Conservation (phyloP, 92 coral and sea anemone genomes). For the Chrysogorgia sp. region DNA sequence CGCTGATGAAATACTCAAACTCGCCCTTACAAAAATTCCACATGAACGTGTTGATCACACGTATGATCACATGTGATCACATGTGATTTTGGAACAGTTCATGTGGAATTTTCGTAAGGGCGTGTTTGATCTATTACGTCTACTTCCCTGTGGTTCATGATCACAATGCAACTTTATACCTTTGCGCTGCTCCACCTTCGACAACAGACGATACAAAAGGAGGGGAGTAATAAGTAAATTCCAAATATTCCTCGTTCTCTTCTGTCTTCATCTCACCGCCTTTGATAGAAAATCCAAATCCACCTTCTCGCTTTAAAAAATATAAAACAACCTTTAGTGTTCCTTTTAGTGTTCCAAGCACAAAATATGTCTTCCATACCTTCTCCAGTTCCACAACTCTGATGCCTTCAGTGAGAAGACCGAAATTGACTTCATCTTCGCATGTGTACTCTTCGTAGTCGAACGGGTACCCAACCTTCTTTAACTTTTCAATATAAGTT, state of each 20-base stretch:
- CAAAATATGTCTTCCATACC: slow-evolving; percentile 47
- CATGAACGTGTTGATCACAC: no score
- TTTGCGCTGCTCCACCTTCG: slow-evolving; percentile 75
- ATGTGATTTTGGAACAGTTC: no score
- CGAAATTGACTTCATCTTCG: slow-evolving; percentile 74
- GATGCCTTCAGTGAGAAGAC: slow-evolving; percentile 66
- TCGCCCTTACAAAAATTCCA: no score
- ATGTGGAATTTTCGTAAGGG: no score
- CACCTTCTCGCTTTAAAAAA: slow-evolving; percentile 53
- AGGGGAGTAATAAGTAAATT: slow-evolving; percentile 75
- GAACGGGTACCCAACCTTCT: slow-evolving; percentile 59
- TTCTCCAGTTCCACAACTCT: slow-evolving; percentile 78
- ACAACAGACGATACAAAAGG: slow-evolving; percentile 75
- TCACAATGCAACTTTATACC: slow-evolving; percentile 64
- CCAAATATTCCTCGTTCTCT: slow-evolving; percentile 78
- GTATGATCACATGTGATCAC: no score
- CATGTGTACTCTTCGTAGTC: slow-evolving; percentile 60
- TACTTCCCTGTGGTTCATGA: not conserved
- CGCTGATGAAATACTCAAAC: no score
- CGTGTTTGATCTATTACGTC: no score
- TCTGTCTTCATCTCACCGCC: slow-evolving; percentile 85
- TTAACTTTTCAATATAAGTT: slow-evolving; percentile 60
- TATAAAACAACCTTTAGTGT: not conserved
- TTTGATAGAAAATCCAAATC: slow-evolving; percentile 88
- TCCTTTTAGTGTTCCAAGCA: not conserved